These are phyloP conservation scores for Drosophila mayri DNA, from an alignment of 1,140 invertebrate genomes.

Conservation along the genomic window DNA sequence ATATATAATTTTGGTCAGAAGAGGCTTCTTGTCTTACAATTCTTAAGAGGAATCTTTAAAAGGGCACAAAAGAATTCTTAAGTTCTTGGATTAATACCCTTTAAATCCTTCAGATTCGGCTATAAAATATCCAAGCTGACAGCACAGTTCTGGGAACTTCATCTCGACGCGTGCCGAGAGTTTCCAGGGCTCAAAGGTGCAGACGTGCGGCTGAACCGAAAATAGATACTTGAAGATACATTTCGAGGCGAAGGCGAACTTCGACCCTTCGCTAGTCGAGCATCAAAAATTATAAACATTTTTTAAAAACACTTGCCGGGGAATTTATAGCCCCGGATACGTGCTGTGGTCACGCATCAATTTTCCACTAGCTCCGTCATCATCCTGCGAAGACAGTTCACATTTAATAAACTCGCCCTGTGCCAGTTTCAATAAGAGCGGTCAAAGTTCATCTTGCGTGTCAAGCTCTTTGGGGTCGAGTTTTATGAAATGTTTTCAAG, in stretches of 20 bases:
- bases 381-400: slow-evolving; percentile 41
- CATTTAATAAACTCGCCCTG: slow-evolving; percentile 68
- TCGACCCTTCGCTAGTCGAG: slow-evolving; percentile 27
- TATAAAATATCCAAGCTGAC: slow-evolving; percentile 7
- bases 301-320: slow-evolving; percentile 76
- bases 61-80: no score
- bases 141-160: slow-evolving; percentile 5
- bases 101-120: background rate
- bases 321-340: slow-evolving; percentile 74
- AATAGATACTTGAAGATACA: slow-evolving; percentile 21
- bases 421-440: slow-evolving; percentile 43
- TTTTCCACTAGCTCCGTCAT: slow-evolving; percentile 32
- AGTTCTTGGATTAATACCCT: background rate
- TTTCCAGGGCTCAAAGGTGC: slow-evolving; percentile 65
- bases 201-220: slow-evolving; percentile 56
- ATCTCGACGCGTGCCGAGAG: slow-evolving; percentile 60
- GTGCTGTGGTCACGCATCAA: slow-evolving; percentile 78
- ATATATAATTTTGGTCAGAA: background rate
- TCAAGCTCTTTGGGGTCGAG: slow-evolving; percentile 4
- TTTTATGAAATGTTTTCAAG: slow-evolving; percentile 12
- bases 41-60: no score
- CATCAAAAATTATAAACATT: slow-evolving; percentile 79
- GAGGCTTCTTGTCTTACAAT: background rate
- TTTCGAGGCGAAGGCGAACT: slow-evolving; percentile 21
- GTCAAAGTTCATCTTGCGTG: slow-evolving; percentile 22